These are phyloP conservation scores for Nasua narica DNA, from an alignment of 2,797 vertebrate species.

Conservation along the genomic window DNA sequence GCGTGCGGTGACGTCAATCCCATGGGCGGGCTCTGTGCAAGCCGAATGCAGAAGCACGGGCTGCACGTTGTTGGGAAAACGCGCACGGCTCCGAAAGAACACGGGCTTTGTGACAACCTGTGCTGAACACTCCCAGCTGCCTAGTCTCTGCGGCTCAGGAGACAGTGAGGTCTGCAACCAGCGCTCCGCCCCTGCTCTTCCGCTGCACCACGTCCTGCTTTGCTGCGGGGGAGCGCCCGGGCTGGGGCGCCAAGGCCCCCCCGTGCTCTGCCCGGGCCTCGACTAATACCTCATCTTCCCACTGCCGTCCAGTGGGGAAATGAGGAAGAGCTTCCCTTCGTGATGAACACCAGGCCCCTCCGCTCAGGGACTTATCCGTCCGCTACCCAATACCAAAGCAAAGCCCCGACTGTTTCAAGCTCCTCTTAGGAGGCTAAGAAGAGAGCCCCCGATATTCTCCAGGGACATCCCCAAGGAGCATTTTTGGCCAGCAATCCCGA, in stretches of 20 bases:
- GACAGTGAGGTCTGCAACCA: neutral
- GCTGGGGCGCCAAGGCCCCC: neutral
- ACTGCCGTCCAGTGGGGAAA: neutral
- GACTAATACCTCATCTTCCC: neutral
- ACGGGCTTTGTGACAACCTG: neutral
- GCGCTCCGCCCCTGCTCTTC: neutral
- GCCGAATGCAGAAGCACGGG: fast-evolving
- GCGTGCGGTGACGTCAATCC: neutral
- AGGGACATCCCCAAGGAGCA: neutral
- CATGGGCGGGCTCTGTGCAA: too few relatives aligned
- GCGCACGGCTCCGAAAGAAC: neutral
- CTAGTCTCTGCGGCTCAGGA: neutral
- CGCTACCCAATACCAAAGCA: neutral
- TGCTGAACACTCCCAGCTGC: neutral
- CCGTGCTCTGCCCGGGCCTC: neutral
- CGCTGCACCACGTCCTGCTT: neutral
- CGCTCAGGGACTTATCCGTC: neutral
- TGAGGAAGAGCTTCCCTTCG: neutral
- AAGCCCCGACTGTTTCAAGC: neutral
- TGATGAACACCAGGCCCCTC: neutral
- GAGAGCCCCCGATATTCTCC: neutral
- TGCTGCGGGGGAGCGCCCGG: neutral
- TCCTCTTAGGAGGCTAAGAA: neutral
- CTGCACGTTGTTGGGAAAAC: fast-evolving
- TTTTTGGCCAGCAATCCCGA: neutral